These are phyloP conservation scores for Drosophila eugracilis DNA, from an alignment of 1,140 invertebrate genomes.

Conservation along the genomic window DNA sequence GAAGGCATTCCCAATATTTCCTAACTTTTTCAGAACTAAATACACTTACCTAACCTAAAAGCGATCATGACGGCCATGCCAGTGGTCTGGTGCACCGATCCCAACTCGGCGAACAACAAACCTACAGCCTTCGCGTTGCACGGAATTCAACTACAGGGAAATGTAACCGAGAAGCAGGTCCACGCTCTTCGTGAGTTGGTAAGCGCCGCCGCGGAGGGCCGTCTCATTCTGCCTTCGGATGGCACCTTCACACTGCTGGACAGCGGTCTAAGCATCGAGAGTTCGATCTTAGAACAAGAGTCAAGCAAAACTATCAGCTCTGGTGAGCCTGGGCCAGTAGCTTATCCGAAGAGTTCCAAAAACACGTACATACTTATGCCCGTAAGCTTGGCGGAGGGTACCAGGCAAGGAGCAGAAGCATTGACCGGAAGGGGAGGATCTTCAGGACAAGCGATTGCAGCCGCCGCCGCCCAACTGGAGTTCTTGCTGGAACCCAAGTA, in stretches of 20 bases:
- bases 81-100: constrained; percentile 84
- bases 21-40: constrained; percentile 6
- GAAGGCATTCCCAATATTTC: neutral
- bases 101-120: constrained; percentile 84
- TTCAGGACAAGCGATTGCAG: constrained; percentile 40
- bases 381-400: constrained; percentile 52
- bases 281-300: constrained; percentile 67
- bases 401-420: constrained; percentile 5
- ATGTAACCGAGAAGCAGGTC: constrained; percentile 84
- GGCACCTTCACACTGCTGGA: constrained; percentile 82
- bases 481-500: constrained; percentile 79
- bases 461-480: constrained; percentile 68
- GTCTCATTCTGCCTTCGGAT: constrained; percentile 81
- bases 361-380: constrained; percentile 83
- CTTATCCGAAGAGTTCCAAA: constrained; percentile 45
- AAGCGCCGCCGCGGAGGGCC: constrained; percentile 83
- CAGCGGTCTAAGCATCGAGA: constrained; percentile 82
- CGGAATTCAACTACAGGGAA: constrained; percentile 84
- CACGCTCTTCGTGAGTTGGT: constrained; percentile 80
- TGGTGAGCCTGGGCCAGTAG: neutral
- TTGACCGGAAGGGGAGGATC: neutral
- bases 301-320: constrained; percentile 1
- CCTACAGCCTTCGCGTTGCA: constrained; percentile 84
- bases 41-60: constrained; percentile 20
- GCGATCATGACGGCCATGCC: constrained; percentile 78